phyloP scores from a whole-genome alignment of 1,140 invertebrate species.

The Aphelenchoides avenae region DNA sequence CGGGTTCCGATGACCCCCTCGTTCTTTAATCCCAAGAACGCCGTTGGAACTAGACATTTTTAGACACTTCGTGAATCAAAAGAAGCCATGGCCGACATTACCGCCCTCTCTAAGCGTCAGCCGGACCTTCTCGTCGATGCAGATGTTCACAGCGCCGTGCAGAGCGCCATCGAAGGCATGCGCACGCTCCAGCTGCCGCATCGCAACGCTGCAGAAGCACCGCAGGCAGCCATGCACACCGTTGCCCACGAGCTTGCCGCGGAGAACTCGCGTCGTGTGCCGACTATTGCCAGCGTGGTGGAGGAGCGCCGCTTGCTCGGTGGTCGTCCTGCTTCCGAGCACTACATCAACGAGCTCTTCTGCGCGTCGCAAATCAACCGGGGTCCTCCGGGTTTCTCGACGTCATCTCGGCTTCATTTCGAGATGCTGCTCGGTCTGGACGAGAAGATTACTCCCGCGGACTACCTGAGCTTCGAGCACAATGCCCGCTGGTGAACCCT shows the following conservation, averaged over 20 bases:
- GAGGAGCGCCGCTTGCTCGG: constrained; percentile 35
- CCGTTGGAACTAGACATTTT: too few species aligned
- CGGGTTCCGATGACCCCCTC: too few species aligned
- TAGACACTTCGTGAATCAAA: too few species aligned
- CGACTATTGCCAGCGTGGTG: constrained; percentile 25
- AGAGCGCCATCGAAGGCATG: neutral
- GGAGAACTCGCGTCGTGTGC: constrained; percentile 26
- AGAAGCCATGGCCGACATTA: neutral
- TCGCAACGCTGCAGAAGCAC: neutral
- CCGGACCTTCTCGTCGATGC: neutral
- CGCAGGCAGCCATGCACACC: neutral
- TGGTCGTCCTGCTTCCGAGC: constrained; percentile 42
- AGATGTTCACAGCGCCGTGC: neutral
- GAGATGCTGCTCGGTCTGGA: constrained; percentile 46
- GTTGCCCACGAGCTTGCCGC: constrained; percentile 28
- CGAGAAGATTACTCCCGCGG: constrained; percentile 38
- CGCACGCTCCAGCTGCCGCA: neutral
- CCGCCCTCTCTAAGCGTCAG: constrained; percentile 5
- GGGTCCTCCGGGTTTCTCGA: constrained; percentile 40
- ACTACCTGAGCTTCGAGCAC: constrained; percentile 50
- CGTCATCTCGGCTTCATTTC: constrained; percentile 39
- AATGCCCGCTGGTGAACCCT: too few species aligned
- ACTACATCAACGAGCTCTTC: constrained; percentile 40
- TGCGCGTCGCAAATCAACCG: constrained; percentile 44
- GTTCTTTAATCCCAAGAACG: too few species aligned